phyloP scores from a whole-genome alignment of 1,140 invertebrate genomes.

The Pogonomyrmex barbatus region DNA sequence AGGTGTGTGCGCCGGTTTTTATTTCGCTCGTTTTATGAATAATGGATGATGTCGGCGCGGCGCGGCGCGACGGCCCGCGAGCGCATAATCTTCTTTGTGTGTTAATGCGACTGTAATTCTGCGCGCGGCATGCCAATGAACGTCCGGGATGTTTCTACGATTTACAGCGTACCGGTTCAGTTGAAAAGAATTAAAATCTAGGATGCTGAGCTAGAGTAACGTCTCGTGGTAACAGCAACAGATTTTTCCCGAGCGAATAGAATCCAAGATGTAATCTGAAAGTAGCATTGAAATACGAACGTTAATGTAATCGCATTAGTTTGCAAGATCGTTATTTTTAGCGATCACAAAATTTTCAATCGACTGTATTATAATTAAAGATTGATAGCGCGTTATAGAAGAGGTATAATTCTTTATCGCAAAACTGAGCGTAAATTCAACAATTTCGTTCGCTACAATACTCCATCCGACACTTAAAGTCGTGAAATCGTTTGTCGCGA shows the following conservation, averaged over 20 bases:
- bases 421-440: not conserved
- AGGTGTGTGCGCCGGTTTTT: slow-evolving; percentile 40
- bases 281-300: not conserved
- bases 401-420: not conserved
- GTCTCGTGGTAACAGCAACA: not conserved
- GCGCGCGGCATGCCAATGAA: slow-evolving; percentile 53
- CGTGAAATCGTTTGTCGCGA: not conserved
- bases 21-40: slow-evolving; percentile 57
- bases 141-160: slow-evolving; percentile 35
- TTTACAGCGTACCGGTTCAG: slow-evolving; percentile 5
- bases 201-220: not conserved
- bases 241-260: not conserved
- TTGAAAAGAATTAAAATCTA: slow-evolving; percentile 26
- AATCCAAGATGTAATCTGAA: not conserved
- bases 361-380: not conserved
- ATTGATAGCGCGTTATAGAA: not conserved
- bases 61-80: slow-evolving; percentile 40
- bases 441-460: not conserved
- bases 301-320: not conserved
- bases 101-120: slow-evolving; percentile 62
- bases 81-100: slow-evolving; percentile 59
- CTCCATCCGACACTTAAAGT: not conserved
- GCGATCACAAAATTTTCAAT: not conserved
- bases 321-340: not conserved
- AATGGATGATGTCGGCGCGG: slow-evolving; percentile 46